Evolutionary conservation across 2,113 vertebrate genomes (phyloP).

Genomic region (Triplophysa dalaica): DNA sequence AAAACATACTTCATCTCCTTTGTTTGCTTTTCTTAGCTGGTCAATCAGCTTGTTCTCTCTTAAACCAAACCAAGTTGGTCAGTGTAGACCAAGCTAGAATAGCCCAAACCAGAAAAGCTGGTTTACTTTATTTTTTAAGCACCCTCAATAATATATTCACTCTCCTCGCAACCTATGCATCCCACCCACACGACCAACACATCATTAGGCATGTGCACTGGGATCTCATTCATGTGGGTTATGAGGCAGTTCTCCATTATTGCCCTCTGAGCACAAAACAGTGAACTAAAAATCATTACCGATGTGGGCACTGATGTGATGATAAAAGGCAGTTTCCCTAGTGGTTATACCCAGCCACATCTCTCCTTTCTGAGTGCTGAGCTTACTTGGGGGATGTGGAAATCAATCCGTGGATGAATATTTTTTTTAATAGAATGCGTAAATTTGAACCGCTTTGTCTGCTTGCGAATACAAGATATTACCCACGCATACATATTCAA

Average conservation of each 20-base stretch:
- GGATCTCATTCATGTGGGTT: not conserved
- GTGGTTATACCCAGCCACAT: not conserved
- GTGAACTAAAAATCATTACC: not conserved
- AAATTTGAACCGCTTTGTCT: not conserved
- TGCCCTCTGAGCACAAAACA: slow-evolving; percentile 1
- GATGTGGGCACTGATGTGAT: not conserved
- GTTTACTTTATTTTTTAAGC: no score
- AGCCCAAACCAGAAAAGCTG: no score
- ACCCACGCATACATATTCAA: not conserved
- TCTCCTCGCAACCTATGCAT: not conserved
- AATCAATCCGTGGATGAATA: not conserved
- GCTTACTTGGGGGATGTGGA: not conserved
- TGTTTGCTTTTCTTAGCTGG: no score
- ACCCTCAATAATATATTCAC: not conserved
- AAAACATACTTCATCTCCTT: no score
- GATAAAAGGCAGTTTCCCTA: not conserved
- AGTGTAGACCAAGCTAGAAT: no score
- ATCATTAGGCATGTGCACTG: not conserved
- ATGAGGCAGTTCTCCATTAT: not conserved
- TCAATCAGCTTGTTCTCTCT: no score
- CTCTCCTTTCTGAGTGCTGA: not conserved
- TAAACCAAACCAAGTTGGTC: no score
- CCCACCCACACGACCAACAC: not conserved
- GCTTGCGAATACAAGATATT: not conserved
- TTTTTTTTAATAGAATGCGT: not conserved